Percentiles rank a stretch among this genome's conserved stretches.
phyloP scores from a whole-genome alignment of 1,140 invertebrate species.

The Brachionus angularis region DNA sequence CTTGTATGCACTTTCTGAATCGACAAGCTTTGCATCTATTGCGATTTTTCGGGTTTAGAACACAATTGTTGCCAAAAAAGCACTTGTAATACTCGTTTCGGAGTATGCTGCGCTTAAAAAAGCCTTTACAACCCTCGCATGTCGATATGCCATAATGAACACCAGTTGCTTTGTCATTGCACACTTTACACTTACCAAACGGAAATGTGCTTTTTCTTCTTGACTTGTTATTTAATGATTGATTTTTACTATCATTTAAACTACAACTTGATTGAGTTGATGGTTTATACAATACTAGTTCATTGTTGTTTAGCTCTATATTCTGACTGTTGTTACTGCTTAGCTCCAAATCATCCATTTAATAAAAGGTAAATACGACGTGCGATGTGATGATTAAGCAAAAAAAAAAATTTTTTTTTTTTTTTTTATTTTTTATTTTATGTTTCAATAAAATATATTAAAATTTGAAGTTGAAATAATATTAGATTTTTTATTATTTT shows the following conservation, averaged over 20 bases:
- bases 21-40: conserved; percentile 57
- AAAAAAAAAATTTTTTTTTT: too few relatives aligned
- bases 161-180: conserved; percentile 59
- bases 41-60: conserved; percentile 52
- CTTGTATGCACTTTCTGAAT: conserved; percentile 51
- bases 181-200: conserved; percentile 57
- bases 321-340: not conserved
- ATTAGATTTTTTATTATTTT: too few relatives aligned
- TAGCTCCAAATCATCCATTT: too few relatives aligned
- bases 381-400: too few relatives aligned
- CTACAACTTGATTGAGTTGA: too few relatives aligned
- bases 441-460: too few relatives aligned
- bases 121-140: conserved; percentile 60
- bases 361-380: too few relatives aligned
- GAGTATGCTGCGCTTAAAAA: conserved; percentile 45
- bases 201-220: conserved; percentile 37
- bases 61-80: conserved; percentile 53
- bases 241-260: not conserved
- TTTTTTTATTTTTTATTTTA: too few relatives aligned
- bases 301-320: not conserved
- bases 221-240: not conserved
- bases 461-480: too few relatives aligned
- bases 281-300: too few relatives aligned
- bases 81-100: conserved; percentile 52
- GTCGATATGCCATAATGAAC: conserved; percentile 60